Evolutionary conservation across 2,888 invertebrate genomes (phyloP), one percentile per base, ranked within the genome.

Genomic region (Drosophila macrothrix): DNA sequence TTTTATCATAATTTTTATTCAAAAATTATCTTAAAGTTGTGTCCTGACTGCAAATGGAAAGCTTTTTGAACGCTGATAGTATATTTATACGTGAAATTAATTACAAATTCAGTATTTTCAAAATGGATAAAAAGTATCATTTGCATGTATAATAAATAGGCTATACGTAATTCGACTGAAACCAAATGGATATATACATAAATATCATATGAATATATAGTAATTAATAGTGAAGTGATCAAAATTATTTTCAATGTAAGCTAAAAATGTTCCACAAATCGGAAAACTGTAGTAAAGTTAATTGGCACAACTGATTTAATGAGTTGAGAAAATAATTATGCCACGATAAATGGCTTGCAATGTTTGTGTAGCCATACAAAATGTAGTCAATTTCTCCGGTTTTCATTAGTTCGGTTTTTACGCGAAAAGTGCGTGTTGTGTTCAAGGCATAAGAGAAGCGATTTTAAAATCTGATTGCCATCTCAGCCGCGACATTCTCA

Each of bases 401-500:
- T n/a, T 29, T n/a, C n/a, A 55, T 39, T 25, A n/a, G 28, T 1
- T 55, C 0, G 7, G 4, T 4, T 7, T 25, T 46, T 25, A 28
- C 28, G 25, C 12, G 25, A 37, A 55, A 55, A 29, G n/a, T 12
- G 29, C 52, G 37, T n/a, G n/a, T 3, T 16, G 16, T 9, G 22
- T 33, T 14, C 37, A 12, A 28, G 22, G 58, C 14, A 0, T 25
- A 28, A 46, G 50, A 50, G 6, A 43, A 43, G 41, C 25, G 52
- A 54, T 25, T 43, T 64, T 53, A 16, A 71, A 49, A 41, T 64
- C 59, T 22, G 65, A 59, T 71, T 49, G 59, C 35, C 59, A 59
- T 39, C 31, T 50, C 41, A 22, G n/a, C n/a, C 41, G 52, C 39
- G 59, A 41, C 49, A 61, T 28, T 53, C 60, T 67, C 50, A 41